phyloP scores from a whole-genome alignment of 2,888 invertebrate species.

The Pristionchus mayeri region DNA sequence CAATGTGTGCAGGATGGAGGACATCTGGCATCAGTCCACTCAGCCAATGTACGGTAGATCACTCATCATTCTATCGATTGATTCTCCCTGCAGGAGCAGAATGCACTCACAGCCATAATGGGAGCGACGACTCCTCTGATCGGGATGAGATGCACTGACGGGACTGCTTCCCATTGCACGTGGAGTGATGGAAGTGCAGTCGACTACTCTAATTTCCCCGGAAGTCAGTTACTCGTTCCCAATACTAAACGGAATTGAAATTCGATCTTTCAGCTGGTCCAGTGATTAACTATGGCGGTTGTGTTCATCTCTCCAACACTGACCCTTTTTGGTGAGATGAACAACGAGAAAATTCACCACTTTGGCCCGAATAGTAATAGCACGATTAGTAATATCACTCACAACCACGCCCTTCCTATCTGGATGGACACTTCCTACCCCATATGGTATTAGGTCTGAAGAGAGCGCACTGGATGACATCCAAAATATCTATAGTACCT shows the following conservation, averaged over 20 bases:
- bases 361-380: too few relatives aligned
- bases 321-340: neutral
- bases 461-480: too few relatives aligned
- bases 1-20: neutral
- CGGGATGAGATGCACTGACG: neutral
- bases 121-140: neutral
- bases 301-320: neutral
- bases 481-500: too few relatives aligned
- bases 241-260: too few relatives aligned
- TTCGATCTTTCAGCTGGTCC: slow-evolving; percentile 16
- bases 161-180: neutral
- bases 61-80: too few relatives aligned
- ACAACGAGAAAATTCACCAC: neutral
- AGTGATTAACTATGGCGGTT: neutral
- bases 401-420: too few relatives aligned
- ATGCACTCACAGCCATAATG: neutral
- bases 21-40: slow-evolving; percentile 25
- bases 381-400: too few relatives aligned
- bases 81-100: neutral
- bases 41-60: neutral
- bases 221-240: neutral
- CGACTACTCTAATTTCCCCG: slow-evolving; percentile 13
- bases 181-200: slow-evolving; percentile 8
- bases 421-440: too few relatives aligned
- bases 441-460: too few relatives aligned